A percentile compares a stretch with the other conserved stretches of the same genome.
These are phyloP conservation scores for Echinops telfairi DNA, from an alignment of 2,113 vertebrate species.

Conservation along the genomic window DNA sequence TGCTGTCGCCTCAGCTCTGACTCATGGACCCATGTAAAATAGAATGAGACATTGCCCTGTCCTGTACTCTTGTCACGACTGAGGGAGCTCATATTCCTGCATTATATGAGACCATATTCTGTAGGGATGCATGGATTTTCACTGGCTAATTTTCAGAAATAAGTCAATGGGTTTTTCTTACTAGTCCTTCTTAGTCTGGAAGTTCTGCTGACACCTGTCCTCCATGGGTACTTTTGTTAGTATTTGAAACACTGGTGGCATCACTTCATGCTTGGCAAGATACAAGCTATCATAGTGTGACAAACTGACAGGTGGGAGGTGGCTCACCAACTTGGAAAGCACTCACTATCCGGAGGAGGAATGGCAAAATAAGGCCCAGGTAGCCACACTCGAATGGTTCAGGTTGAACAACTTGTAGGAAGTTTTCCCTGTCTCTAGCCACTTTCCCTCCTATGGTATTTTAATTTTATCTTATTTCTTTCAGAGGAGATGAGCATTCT, in stretches of 20 bases:
- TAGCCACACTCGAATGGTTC: not conserved
- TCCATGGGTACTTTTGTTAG: not conserved
- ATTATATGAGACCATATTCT: not conserved
- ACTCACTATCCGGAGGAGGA: not conserved
- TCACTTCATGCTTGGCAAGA: not conserved
- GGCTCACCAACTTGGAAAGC: not conserved
- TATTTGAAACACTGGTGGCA: not conserved
- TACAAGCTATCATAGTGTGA: not conserved
- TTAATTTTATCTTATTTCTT: slow-evolving; percentile 32
- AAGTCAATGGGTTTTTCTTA: not conserved
- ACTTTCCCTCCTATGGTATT: not conserved
- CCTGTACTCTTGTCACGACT: not conserved
- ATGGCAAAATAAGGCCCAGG: not conserved
- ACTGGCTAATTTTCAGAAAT: not conserved
- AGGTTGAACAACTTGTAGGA: not conserved
- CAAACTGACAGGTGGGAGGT: not conserved
- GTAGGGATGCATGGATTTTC: not conserved
- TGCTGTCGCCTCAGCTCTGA: not conserved
- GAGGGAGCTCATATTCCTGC: not conserved
- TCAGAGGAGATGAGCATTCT: slow-evolving; percentile 10
- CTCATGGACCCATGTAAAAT: not conserved
- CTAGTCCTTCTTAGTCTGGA: not conserved
- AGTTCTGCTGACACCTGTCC: not conserved
- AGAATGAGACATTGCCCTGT: not conserved
- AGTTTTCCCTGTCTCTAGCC: not conserved